These are phyloP conservation scores for Lathronympha strigana DNA, from an alignment of 2,888 invertebrate species.

Conservation along the genomic window DNA sequence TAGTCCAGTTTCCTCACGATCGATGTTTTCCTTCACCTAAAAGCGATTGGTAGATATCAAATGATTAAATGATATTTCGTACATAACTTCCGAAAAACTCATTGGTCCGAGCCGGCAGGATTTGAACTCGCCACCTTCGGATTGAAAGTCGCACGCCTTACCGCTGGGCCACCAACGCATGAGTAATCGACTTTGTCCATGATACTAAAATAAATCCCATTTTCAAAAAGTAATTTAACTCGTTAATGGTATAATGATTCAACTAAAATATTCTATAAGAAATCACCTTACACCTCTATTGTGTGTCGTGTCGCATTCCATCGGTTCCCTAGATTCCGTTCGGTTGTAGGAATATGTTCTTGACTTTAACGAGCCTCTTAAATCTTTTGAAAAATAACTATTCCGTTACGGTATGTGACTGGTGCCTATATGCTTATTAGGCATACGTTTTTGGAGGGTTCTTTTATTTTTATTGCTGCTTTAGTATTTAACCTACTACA, in stretches of 20 bases:
- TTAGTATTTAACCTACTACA: not conserved
- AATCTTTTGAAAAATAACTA: constrained; percentile 21
- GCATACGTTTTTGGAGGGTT: constrained; percentile 1
- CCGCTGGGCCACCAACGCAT: no score
- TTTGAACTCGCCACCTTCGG: no score
- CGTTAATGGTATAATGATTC: constrained; percentile 22
- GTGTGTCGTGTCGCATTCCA: constrained; percentile 27
- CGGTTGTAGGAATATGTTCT: constrained; percentile 15
- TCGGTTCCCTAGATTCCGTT: constrained; percentile 22
- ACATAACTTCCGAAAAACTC: no score
- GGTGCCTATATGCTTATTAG: not conserved
- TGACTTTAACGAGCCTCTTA: constrained; percentile 32
- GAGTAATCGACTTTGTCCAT: not conserved
- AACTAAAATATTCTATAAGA: constrained; percentile 27
- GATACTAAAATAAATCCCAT: constrained; percentile 9
- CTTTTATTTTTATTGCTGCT: not conserved
- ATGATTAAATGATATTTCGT: no score
- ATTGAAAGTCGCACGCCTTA: no score
- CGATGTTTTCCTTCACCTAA: no score
- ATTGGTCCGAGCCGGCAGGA: no score
- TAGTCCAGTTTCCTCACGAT: no score
- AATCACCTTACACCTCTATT: constrained; percentile 38
- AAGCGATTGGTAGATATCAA: no score
- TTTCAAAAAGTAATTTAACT: constrained; percentile 2
- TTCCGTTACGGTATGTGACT: not conserved